Conservation (phyloP, 2,113 vertebrate genomes). For the Seriola rivoliana region DNA sequence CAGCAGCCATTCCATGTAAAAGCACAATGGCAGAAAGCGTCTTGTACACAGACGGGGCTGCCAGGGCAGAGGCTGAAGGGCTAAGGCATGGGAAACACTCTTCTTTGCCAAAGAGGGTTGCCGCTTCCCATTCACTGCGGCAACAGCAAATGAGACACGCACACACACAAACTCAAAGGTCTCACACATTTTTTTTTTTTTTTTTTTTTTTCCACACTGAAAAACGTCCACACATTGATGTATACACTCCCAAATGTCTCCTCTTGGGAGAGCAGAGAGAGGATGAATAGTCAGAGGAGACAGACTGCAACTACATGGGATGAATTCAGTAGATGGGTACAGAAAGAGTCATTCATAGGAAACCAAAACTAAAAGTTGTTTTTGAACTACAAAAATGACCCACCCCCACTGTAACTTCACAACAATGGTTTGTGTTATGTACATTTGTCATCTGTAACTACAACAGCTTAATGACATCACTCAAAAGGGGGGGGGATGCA, state of each 20-base stretch:
- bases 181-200: slow-evolving; percentile 67
- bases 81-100: slow-evolving; percentile 94
- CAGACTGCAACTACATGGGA: slow-evolving; percentile 66
- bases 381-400: slow-evolving; percentile 70
- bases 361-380: slow-evolving; percentile 66
- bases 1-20: slow-evolving; percentile 92
- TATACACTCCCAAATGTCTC: slow-evolving; percentile 56
- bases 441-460: slow-evolving; percentile 84
- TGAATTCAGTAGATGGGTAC: slow-evolving; percentile 66
- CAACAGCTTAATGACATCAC: slow-evolving; percentile 78
- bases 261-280: slow-evolving; percentile 51
- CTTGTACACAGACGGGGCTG: slow-evolving; percentile 91
- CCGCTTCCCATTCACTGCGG: slow-evolving; percentile 90
- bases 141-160: slow-evolving; percentile 81
- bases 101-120: slow-evolving; percentile 92
- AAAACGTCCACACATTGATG: slow-evolving; percentile 62
- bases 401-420: slow-evolving; percentile 65
- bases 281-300: slow-evolving; percentile 61
- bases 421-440: slow-evolving; percentile 82
- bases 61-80: slow-evolving; percentile 88
- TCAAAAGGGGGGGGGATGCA: slow-evolving; percentile 77
- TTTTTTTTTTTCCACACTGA: slow-evolving; percentile 57
- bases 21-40: slow-evolving; percentile 92
- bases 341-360: slow-evolving; percentile 71
- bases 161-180: slow-evolving; percentile 70